Evolutionary conservation across 2,888 invertebrate species (phyloP), one percentile per base, ranked within the genome.

Genomic region (Periphyllus acericola): DNA sequence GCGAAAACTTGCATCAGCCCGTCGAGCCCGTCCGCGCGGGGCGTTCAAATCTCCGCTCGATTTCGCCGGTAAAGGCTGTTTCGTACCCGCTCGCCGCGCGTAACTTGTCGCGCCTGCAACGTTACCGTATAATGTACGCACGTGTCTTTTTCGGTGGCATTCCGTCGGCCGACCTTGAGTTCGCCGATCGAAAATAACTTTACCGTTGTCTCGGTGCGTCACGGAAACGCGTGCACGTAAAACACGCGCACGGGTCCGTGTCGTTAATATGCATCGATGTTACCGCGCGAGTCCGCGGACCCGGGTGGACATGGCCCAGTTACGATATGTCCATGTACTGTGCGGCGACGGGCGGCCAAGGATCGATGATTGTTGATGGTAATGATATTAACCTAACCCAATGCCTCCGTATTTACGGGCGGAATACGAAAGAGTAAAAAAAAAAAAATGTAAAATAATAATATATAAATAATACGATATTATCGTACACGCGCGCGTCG

Each of bases 231-330:
- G 29, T 14, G 46, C 46, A 8, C 46, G 46, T 25, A 46, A 46
- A 46, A 36, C 6, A 36, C n/a, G n/a, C n/a, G n/a, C n/a, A n/a
- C n/a, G n/a, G n/a, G n/a, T n/a, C n/a, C n/a, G 6, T 36, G 6
- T 36, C 36, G 6, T 36, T 6, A 36, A 36, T 3, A 3, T 14
- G 11, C 46, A 46, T 11, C 14, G 14, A 46, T 46, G 46, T 8
- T 71, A 29, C 32, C 71, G 29, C 25, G 9, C 19, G 9, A 60
- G 3, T 29, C 79, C 6, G 21, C 25, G 29, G 36, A 83, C 40
- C 83, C 29, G 75, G 83, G 36, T 60, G 83, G 8, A 83, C 83
- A 60, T 83, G 83, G 83, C 83, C 83, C 83, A 75, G 75, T 60
- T 83, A 75, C 60, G 75, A 75, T 40, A 19, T 60, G 55, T 29